Evolutionary conservation across 2,113 vertebrate species (phyloP).

Genomic region (Recurvirostra avosetta): DNA sequence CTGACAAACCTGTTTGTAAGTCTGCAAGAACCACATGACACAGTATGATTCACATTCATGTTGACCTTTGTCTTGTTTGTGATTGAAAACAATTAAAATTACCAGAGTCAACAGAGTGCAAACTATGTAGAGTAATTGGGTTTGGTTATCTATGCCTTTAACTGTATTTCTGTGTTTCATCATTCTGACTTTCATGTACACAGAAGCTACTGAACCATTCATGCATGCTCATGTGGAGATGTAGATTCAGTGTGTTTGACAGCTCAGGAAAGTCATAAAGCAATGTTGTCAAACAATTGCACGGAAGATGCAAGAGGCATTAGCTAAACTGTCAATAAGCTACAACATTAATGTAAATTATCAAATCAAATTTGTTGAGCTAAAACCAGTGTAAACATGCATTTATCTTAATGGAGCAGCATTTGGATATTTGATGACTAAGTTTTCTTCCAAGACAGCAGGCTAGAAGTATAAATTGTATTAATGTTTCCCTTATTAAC

Average conservation of each 20-base stretch:
- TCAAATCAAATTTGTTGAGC: neutral
- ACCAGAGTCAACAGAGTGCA: slow-evolving; percentile 54
- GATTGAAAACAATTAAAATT: slow-evolving; percentile 69
- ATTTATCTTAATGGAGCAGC: neutral
- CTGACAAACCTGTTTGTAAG: slow-evolving; percentile 63
- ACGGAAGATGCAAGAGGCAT: slow-evolving; percentile 28
- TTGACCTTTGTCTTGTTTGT: slow-evolving; percentile 67
- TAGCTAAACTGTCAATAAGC: slow-evolving; percentile 52
- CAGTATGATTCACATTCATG: slow-evolving; percentile 8
- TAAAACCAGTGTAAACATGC: neutral
- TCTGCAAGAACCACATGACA: slow-evolving; percentile 27
- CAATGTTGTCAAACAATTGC: slow-evolving; percentile 55
- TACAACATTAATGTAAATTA: slow-evolving; percentile 45
- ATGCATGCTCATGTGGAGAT: slow-evolving; percentile 47
- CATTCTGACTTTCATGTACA: slow-evolving; percentile 48
- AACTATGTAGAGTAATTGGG: slow-evolving; percentile 53
- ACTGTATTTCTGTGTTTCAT: slow-evolving; percentile 54
- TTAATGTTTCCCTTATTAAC: neutral
- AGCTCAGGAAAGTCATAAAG: slow-evolving; percentile 61
- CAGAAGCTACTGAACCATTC: slow-evolving; percentile 65
- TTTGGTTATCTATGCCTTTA: slow-evolving; percentile 61
- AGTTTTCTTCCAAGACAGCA: neutral
- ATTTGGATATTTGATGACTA: neutral
- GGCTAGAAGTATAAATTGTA: neutral
- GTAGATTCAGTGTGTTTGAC: slow-evolving; percentile 63